Conservation (phyloP, 2,113 vertebrate genomes). For the Hyaena hyaena region DNA sequence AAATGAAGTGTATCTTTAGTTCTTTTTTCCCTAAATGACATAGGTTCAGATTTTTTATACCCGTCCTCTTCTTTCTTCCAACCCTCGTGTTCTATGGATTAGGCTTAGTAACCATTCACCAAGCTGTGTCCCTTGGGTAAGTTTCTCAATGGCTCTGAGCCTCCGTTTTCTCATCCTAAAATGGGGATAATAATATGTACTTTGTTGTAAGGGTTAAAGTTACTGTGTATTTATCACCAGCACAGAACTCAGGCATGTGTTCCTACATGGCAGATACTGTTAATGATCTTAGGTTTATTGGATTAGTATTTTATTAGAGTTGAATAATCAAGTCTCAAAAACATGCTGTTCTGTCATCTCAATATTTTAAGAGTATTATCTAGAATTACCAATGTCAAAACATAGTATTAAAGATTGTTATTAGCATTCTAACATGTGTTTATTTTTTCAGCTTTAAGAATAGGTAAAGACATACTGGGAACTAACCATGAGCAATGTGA, state of each 20-base stretch:
- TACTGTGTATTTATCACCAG: neutral
- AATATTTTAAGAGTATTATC: neutral
- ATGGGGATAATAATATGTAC: neutral
- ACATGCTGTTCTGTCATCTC: neutral
- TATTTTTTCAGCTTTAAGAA: neutral
- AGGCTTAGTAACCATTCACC: neutral
- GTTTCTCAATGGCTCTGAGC: neutral
- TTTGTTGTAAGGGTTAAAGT: constrained; percentile 3
- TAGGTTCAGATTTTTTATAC: neutral
- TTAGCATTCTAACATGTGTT: neutral
- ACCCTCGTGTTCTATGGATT: neutral
- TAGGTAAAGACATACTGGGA: neutral
- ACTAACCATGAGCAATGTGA: neutral
- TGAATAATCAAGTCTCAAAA: constrained; percentile 52
- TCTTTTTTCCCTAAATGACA: neutral
- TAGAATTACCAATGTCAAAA: neutral
- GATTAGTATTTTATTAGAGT: constrained; percentile 24
- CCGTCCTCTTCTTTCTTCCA: neutral
- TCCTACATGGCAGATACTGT: neutral
- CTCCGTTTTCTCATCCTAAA: neutral
- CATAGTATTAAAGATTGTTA: neutral
- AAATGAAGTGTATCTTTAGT: neutral
- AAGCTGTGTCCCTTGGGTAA: neutral
- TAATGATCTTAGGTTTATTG: neutral
- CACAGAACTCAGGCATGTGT: neutral